Evolutionary conservation across 2,888 invertebrate genomes (phyloP).

Genomic region (Adelphocoris suturalis): DNA sequence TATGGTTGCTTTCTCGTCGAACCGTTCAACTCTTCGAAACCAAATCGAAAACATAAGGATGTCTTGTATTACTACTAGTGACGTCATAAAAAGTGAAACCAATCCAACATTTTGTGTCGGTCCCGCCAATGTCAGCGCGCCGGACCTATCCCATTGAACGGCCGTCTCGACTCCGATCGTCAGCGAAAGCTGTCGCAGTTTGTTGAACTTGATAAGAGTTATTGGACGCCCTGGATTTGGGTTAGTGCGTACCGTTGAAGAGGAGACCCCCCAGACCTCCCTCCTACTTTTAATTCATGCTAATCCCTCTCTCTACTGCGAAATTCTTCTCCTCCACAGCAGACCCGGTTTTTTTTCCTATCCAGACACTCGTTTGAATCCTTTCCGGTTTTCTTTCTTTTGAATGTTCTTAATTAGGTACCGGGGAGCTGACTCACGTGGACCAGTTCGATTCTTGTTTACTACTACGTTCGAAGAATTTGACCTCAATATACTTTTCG

Average conservation of each 20-base stretch:
- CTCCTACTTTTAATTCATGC: slow-evolving; percentile 44
- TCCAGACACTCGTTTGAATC: slow-evolving; percentile 28
- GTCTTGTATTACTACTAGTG: not conserved
- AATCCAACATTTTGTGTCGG: not conserved
- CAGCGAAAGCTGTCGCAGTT: slow-evolving; percentile 49
- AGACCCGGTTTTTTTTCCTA: slow-evolving; percentile 37
- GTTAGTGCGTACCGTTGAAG: slow-evolving; percentile 56
- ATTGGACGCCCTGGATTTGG: slow-evolving; percentile 33
- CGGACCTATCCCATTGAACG: not conserved
- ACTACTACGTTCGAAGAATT: slow-evolving; percentile 41
- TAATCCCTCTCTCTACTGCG: slow-evolving; percentile 48
- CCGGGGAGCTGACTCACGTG: slow-evolving; percentile 31
- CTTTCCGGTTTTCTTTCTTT: slow-evolving; percentile 52
- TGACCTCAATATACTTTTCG: slow-evolving; percentile 44
- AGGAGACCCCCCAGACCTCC: not conserved
- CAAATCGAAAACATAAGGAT: not conserved
- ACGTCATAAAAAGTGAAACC: not conserved
- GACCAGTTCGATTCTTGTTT: slow-evolving; percentile 34
- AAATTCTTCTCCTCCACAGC: slow-evolving; percentile 24
- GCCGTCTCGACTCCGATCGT: not conserved
- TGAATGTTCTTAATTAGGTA: slow-evolving; percentile 45
- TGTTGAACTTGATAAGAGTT: slow-evolving; percentile 18
- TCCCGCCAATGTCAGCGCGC: not conserved
- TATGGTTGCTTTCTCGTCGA: too few species aligned
- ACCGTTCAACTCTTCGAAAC: too few species aligned